These are phyloP conservation scores for Formicarius rufipectus DNA, from an alignment of 2,113 vertebrate species.

Conservation along the genomic window DNA sequence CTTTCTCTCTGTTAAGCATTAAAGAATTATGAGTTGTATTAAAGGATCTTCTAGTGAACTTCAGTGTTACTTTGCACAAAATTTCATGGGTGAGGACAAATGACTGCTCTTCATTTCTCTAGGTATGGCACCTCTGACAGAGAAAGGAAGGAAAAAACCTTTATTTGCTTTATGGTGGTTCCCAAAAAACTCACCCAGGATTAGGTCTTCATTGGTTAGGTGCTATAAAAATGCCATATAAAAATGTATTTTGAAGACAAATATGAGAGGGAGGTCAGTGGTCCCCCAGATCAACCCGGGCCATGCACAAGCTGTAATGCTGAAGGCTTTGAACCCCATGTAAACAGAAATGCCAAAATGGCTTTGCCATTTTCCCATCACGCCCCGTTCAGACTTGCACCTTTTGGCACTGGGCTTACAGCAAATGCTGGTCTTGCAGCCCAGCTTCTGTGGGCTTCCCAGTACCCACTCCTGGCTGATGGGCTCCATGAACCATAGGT, in stretches of 20 bases:
- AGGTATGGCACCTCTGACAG: not conserved
- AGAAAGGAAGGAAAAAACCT: not conserved
- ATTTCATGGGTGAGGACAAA: not conserved
- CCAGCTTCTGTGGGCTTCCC: not conserved
- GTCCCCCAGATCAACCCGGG: not conserved
- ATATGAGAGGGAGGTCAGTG: not conserved
- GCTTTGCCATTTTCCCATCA: not conserved
- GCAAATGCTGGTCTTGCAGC: not conserved
- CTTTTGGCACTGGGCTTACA: not conserved
- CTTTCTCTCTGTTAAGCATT: not conserved
- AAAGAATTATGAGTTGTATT: not conserved
- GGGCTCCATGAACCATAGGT: not conserved
- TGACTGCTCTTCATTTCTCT: not conserved
- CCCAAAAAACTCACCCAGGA: not conserved
- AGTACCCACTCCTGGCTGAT: not conserved
- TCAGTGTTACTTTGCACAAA: not conserved
- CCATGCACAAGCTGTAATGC: fast-evolving
- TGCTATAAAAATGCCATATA: not conserved
- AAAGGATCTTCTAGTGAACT: not conserved
- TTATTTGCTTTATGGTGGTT: not conserved
- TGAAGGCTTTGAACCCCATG: not conserved
- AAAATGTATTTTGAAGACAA: not conserved
- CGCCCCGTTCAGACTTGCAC: fast-evolving
- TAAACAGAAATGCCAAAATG: not conserved
- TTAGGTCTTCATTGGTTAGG: not conserved